phyloP scores from a whole-genome alignment of 2,888 invertebrate species.

The Uloborus plumipes region DNA sequence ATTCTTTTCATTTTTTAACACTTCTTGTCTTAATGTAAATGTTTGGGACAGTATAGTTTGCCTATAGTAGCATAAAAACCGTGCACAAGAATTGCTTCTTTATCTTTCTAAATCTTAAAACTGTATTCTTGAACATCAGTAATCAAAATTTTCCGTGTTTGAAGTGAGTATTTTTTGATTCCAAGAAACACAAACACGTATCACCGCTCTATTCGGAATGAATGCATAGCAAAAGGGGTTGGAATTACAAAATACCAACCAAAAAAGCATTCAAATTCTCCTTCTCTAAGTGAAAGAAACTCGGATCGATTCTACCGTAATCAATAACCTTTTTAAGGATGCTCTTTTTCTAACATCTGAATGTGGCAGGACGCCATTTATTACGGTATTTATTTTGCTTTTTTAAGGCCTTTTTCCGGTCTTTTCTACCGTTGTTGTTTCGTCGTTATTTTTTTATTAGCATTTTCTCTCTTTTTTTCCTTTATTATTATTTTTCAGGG shows the following conservation, averaged over 20 bases:
- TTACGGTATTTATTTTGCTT: slow-evolving; percentile 52
- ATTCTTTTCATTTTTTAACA: too few relatives aligned
- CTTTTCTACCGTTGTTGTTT: slow-evolving; percentile 10
- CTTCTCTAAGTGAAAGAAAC: slow-evolving; percentile 42
- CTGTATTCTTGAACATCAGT: background rate
- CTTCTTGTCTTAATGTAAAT: too few relatives aligned
- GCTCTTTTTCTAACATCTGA: slow-evolving; percentile 61
- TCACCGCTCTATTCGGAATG: slow-evolving; percentile 39
- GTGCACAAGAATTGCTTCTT: too few relatives aligned
- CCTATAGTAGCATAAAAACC: too few relatives aligned
- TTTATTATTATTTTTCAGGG: slow-evolving; percentile 30
- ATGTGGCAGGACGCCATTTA: slow-evolving; percentile 62
- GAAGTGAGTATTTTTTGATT: background rate
- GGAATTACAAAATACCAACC: slow-evolving; percentile 16
- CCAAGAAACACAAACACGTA: background rate
- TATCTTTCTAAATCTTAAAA: background rate
- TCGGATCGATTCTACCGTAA: slow-evolving; percentile 55
- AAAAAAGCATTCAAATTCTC: slow-evolving; percentile 44
- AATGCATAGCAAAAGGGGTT: slow-evolving; percentile 34
- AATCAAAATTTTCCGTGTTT: background rate
- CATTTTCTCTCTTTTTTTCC: slow-evolving; percentile 22
- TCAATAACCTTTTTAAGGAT: slow-evolving; percentile 64
- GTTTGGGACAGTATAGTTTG: too few relatives aligned
- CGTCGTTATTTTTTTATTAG: slow-evolving; percentile 28
- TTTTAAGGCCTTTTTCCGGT: slow-evolving; percentile 15